phyloP scores from a whole-genome alignment of 2,888 invertebrate genomes.

The Nephrotoma guestfalica region DNA sequence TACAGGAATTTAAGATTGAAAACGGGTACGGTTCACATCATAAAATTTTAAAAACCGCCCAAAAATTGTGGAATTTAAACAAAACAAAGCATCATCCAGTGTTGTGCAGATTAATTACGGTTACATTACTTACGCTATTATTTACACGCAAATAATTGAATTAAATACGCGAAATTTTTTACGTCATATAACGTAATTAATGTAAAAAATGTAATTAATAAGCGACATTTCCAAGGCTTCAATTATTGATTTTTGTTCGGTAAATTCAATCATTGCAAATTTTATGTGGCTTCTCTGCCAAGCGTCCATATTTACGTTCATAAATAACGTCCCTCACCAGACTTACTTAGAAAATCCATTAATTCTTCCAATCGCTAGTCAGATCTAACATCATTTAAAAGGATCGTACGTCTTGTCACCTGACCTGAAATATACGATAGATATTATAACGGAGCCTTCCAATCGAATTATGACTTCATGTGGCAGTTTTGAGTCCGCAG shows the following conservation, averaged over 20 bases:
- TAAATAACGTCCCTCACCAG: slow-evolving; percentile 94
- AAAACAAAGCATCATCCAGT: too few species aligned
- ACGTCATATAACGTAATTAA: too few species aligned
- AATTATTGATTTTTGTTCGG: slow-evolving; percentile 78
- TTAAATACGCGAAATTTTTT: too few species aligned
- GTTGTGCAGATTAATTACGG: too few species aligned
- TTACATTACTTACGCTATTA: too few species aligned
- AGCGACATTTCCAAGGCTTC: slow-evolving; percentile 71
- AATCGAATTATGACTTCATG: slow-evolving; percentile 79
- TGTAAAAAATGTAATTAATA: too few species aligned
- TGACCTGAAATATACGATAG: slow-evolving; percentile 34
- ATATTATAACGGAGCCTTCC: slow-evolving; percentile 48
- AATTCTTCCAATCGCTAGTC: slow-evolving; percentile 63
- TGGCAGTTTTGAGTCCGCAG: slow-evolving; percentile 75
- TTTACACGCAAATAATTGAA: too few species aligned
- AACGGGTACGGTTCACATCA: too few species aligned
- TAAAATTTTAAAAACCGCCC: too few species aligned
- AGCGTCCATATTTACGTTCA: slow-evolving; percentile 83
- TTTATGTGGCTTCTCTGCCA: slow-evolving; percentile 70
- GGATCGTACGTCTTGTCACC: slow-evolving; percentile 86
- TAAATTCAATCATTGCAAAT: slow-evolving; percentile 84
- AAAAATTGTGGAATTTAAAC: too few species aligned
- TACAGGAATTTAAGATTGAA: too few species aligned
- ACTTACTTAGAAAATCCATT: slow-evolving; percentile 72
- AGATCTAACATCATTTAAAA: slow-evolving; percentile 66